Base-by-base conservation (phyloP, 2,888 invertebrate genomes). In the Lasius platythorax region DNA sequence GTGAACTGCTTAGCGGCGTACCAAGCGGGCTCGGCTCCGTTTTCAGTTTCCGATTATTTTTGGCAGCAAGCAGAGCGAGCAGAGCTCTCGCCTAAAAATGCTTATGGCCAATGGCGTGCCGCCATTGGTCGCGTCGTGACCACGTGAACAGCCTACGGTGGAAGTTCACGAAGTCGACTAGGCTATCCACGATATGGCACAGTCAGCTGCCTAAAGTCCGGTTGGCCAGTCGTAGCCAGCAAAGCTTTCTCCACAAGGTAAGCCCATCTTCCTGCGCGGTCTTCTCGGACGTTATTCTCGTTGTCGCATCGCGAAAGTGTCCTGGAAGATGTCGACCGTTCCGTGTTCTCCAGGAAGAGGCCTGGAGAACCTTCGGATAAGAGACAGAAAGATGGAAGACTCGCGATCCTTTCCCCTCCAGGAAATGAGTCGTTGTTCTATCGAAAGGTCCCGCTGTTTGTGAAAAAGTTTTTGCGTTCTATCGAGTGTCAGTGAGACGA, bases 141-240 rank as follows among this genome's bases (percentile, higher is more conserved):
- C 91, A 89, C 89, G 89, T 89, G 89, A 87, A 88, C 89, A 92
- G 95, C 95, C 95, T 95, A 95, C 96, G 95, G 95, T 95, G 95
- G 95, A 95, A 96, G 89, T 87, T 86, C 87, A 76, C 88, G 84
- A 89, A 84, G 87, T 87, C 73, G 91, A 75, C 84, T 74, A 86
- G 85, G 87, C n/a, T 89, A 86, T 87, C 87, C 87, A 95, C 95
- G 95, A 96, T 53, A 53, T 95, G 95, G 96, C 96, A 96, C 97
- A 97, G 97, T 97, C 97, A 96, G 95, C 96, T 95, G 94, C 95
- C 94, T 95, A 95, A 94, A 93, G 94, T 95, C 95, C 95, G 95
- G 95, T 96, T 95, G 95, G 95, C 96, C 95, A 95, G 96, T 96
- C 96, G 95, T 94, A 91, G 90, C 88, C 90, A 91, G 87, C 90